Percentiles rank a stretch among this genome's conserved stretches.
Conservation (phyloP, 2,888 invertebrate species). For the Nomada fabriciana region DNA sequence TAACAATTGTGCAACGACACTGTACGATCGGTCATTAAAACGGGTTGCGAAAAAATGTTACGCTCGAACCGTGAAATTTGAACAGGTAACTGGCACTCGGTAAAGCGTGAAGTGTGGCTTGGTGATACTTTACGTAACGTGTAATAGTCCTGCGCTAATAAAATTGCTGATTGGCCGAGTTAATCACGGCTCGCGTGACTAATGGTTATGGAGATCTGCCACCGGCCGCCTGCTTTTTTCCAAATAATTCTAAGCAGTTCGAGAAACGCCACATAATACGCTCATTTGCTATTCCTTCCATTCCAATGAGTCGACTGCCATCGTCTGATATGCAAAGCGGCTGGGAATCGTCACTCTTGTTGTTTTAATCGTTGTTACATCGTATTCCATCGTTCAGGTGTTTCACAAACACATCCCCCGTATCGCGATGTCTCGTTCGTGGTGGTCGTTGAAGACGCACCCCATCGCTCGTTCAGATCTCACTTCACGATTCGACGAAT, state of each 20-base stretch:
- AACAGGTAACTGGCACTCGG: slow-evolving; percentile 6
- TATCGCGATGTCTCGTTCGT: too few species aligned
- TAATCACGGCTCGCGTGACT: slow-evolving; percentile 1
- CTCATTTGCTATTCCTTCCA: not conserved
- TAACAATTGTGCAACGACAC: slow-evolving; percentile 3
- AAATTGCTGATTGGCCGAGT: slow-evolving; percentile 1
- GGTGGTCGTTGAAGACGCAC: too few species aligned
- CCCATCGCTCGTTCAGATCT: too few species aligned
- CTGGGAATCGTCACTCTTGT: too few species aligned
- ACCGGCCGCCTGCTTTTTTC: not conserved
- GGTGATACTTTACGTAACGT: slow-evolving; percentile 40
- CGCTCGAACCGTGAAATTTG: slow-evolving; percentile 12
- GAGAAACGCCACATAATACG: not conserved
- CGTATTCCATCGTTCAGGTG: too few species aligned
- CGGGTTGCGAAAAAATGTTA: not conserved
- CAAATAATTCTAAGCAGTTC: not conserved
- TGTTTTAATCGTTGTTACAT: too few species aligned
- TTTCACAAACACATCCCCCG: too few species aligned
- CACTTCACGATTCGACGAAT: too few species aligned
- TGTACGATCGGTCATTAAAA: slow-evolving; percentile 3
- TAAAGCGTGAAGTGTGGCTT: slow-evolving; percentile 3
- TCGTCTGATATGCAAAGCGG: too few species aligned
- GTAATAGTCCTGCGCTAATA: not conserved
- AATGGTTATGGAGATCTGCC: not conserved
- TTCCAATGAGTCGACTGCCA: not conserved